phyloP scores from a whole-genome alignment of 2,888 invertebrate genomes.

The Sesia bembeciformis region DNA sequence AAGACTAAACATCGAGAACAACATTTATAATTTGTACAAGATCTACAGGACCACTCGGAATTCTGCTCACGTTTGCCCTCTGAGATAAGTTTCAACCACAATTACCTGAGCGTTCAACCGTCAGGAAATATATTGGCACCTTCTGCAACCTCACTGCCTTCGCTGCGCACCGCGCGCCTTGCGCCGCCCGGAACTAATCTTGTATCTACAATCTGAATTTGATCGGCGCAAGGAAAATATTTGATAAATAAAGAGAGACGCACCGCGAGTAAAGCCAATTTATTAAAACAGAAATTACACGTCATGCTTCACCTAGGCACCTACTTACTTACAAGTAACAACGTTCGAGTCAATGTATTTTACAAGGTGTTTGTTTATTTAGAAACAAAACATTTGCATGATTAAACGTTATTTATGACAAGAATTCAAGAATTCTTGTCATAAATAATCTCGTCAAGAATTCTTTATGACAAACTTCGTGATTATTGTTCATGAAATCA shows the following conservation, averaged over 20 bases:
- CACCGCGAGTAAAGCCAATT: slow-evolving; percentile 4
- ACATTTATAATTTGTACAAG: slow-evolving; percentile 59
- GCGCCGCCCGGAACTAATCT: slow-evolving; percentile 34
- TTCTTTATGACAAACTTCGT: slow-evolving; percentile 42
- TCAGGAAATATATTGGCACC: slow-evolving; percentile 71
- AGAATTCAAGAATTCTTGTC: too few relatives aligned
- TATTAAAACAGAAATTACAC: slow-evolving; percentile 14
- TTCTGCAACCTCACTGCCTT: slow-evolving; percentile 44
- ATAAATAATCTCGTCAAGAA: slow-evolving; percentile 41
- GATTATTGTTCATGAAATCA: slow-evolving; percentile 60
- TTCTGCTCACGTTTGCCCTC: slow-evolving; percentile 60
- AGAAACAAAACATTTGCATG: slow-evolving; percentile 38
- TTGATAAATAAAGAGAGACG: slow-evolving; percentile 3
- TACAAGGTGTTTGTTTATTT: slow-evolving; percentile 27
- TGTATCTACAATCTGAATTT: slow-evolving; percentile 39
- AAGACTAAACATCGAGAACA: slow-evolving; percentile 14
- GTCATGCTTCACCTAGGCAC: slow-evolving; percentile 11
- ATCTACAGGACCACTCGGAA: slow-evolving; percentile 44
- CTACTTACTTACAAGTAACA: too few relatives aligned
- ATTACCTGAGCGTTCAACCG: slow-evolving; percentile 69
- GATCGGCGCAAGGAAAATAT: slow-evolving; percentile 7
- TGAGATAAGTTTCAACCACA: slow-evolving; percentile 70
- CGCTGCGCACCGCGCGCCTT: slow-evolving; percentile 20
- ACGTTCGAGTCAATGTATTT: neutral
- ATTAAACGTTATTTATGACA: slow-evolving; percentile 55